Percentiles rank a stretch among this genome's conserved stretches.
Evolutionary conservation across 2,888 invertebrate genomes (phyloP).

Genomic region (Dorcus parallelipipedus): DNA sequence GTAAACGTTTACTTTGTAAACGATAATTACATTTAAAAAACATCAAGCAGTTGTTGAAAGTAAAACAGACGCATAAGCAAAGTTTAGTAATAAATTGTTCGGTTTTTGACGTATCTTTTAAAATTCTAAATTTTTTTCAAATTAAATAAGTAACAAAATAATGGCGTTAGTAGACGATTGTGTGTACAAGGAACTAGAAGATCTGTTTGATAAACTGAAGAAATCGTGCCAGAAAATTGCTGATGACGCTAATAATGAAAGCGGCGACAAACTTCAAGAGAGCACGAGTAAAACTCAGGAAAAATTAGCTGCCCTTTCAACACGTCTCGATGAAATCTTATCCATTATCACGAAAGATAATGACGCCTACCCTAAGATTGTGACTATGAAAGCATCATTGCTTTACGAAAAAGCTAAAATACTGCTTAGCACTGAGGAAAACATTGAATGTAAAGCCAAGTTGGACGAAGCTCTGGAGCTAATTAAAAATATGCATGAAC

Average conservation of each 20-base stretch:
- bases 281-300: conserved; percentile 13
- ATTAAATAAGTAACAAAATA: conserved; percentile 10
- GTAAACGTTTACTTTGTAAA: too few species aligned
- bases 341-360: conserved; percentile 12
- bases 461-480: conserved; percentile 37
- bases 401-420: conserved; percentile 45
- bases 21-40: too few species aligned
- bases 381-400: conserved; percentile 42
- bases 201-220: conserved; percentile 22
- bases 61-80: conserved; percentile 7
- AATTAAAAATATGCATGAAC: conserved; percentile 29
- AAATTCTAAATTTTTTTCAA: conserved; percentile 18
- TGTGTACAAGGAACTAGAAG: conserved; percentile 22
- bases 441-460: conserved; percentile 30
- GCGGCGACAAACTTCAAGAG: conserved; percentile 12
- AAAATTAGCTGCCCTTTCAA: conserved; percentile 20
- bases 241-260: conserved; percentile 13
- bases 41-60: conserved; percentile 12
- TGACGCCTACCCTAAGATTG: conserved; percentile 32
- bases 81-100: conserved; percentile 14
- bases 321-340: conserved; percentile 24
- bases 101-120: conserved; percentile 13
- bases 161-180: conserved; percentile 21
- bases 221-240: conserved; percentile 19
- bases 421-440: conserved; percentile 31